phyloP scores from a whole-genome alignment of 2,888 invertebrate genomes.

The Heliconius charithonia region DNA sequence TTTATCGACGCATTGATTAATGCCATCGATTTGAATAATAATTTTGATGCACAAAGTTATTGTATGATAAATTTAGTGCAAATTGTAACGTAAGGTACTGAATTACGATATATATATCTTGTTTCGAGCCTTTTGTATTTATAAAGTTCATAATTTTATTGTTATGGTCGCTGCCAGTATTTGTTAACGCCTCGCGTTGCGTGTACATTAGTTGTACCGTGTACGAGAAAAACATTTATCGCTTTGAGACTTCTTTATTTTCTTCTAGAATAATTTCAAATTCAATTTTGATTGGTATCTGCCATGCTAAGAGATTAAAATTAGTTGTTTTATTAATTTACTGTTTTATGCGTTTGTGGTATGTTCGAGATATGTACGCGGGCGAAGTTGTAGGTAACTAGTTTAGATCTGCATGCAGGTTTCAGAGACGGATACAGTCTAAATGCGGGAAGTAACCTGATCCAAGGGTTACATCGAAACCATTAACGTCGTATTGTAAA shows the following conservation, averaged over 20 bases:
- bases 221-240: slow-evolving; percentile 44
- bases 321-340: slow-evolving; percentile 6
- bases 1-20: slow-evolving; percentile 83
- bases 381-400: too few species aligned
- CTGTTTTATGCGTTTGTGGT: not conserved
- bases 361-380: not conserved
- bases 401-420: too few species aligned
- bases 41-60: slow-evolving; percentile 82
- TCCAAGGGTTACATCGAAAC: not conserved
- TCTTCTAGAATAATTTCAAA: slow-evolving; percentile 8
- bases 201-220: slow-evolving; percentile 47
- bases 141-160: slow-evolving; percentile 47
- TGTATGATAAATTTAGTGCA: slow-evolving; percentile 84
- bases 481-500: not conserved
- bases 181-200: slow-evolving; percentile 50
- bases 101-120: slow-evolving; percentile 37
- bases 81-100: slow-evolving; percentile 73
- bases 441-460: too few species aligned
- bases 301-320: slow-evolving; percentile 23
- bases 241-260: slow-evolving; percentile 39
- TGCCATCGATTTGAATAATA: slow-evolving; percentile 83
- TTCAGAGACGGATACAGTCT: too few species aligned
- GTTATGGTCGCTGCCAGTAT: slow-evolving; percentile 48
- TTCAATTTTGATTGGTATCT: slow-evolving; percentile 27
- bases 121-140: slow-evolving; percentile 31